These are phyloP conservation scores for Tringa solitaria DNA, from an alignment of 2,113 vertebrate genomes.

Conservation along the genomic window DNA sequence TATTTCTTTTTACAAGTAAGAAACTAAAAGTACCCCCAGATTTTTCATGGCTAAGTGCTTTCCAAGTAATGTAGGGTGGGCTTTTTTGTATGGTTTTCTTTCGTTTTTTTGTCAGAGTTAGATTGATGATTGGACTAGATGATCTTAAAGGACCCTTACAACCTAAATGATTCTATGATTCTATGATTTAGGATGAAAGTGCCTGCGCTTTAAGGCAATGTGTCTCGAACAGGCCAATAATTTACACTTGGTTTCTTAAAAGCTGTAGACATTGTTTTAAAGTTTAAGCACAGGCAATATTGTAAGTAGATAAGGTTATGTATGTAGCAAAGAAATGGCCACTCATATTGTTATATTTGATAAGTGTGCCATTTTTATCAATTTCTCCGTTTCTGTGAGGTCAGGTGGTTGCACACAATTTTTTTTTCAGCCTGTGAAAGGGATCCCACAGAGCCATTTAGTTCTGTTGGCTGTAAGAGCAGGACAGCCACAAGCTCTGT, in stretches of 20 bases:
- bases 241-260: background rate
- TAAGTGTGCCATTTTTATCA: background rate
- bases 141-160: too few species aligned
- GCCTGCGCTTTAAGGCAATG: rapidly evolving
- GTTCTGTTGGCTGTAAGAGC: background rate
- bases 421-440: rapidly evolving
- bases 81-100: too few species aligned
- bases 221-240: background rate
- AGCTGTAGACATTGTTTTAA: background rate
- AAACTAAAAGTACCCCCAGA: background rate
- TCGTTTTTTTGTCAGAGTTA: too few species aligned
- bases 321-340: background rate
- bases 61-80: background rate
- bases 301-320: background rate
- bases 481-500: background rate
- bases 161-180: too few species aligned
- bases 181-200: background rate
- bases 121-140: too few species aligned
- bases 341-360: background rate
- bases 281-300: background rate
- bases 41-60: background rate
- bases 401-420: background rate
- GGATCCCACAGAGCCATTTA: background rate
- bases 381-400: background rate
- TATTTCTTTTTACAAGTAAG: background rate